Evolutionary conservation across 2,888 invertebrate species (phyloP).

Genomic region (Syrista parreyssii): DNA sequence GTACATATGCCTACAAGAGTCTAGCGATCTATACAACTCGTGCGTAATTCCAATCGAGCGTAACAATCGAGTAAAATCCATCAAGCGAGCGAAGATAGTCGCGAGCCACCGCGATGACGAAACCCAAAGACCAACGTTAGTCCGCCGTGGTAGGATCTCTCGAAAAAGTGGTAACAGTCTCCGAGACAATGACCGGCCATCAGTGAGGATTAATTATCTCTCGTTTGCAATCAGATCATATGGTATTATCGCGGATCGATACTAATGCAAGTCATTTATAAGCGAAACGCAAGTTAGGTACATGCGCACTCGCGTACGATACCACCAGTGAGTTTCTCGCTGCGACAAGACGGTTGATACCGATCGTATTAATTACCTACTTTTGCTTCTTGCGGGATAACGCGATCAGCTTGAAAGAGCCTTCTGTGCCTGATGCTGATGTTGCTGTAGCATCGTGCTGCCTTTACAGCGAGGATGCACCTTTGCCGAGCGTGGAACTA

Average conservation of each 20-base stretch:
- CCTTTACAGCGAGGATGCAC: background rate
- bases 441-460: background rate
- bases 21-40: background rate
- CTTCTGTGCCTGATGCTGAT: background rate
- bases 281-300: background rate
- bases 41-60: background rate
- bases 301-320: background rate
- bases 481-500: conserved; percentile 29
- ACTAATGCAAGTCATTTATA: background rate
- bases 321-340: background rate
- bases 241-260: background rate
- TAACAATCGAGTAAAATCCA: background rate
- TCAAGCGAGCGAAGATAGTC: background rate
- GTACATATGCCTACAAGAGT: background rate
- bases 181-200: background rate
- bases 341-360: background rate
- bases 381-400: conserved; percentile 33
- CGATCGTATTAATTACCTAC: conserved; percentile 45
- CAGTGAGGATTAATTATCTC: background rate
- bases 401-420: background rate
- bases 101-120: background rate
- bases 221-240: background rate
- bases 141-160: background rate
- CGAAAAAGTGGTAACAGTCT: background rate
- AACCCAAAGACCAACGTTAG: background rate